Evolutionary conservation across 2,888 invertebrate species (phyloP).

Genomic region (Polyommatus iphigenia): DNA sequence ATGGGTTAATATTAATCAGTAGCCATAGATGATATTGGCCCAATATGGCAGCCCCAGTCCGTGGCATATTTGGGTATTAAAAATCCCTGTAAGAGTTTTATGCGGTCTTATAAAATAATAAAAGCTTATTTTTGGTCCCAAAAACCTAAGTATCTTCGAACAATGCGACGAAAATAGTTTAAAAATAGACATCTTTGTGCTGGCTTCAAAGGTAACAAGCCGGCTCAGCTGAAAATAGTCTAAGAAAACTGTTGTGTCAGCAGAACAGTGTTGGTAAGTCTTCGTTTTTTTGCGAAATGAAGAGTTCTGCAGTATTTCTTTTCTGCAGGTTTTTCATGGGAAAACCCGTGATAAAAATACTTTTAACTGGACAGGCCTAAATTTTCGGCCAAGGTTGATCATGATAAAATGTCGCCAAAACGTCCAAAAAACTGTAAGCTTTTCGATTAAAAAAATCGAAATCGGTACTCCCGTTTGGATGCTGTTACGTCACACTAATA

Average conservation of each 20-base stretch:
- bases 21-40: too few relatives aligned
- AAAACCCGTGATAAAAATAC: too few relatives aligned
- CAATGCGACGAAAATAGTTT: not conserved
- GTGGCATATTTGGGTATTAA: too few relatives aligned
- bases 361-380: too few relatives aligned
- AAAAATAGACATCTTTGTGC: constrained; percentile 3
- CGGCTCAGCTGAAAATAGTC: not conserved
- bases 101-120: not conserved
- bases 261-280: not conserved
- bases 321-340: not conserved
- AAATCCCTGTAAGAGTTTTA: not conserved
- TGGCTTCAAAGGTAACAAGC: constrained; percentile 3
- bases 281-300: not conserved
- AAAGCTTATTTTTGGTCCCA: not conserved
- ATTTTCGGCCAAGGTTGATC: too few relatives aligned
- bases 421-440: too few relatives aligned
- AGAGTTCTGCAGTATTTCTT: not conserved
- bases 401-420: too few relatives aligned
- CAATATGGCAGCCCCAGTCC: too few relatives aligned
- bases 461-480: too few relatives aligned
- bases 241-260: not conserved
- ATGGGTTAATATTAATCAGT: too few relatives aligned
- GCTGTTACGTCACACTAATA: too few relatives aligned
- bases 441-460: too few relatives aligned
- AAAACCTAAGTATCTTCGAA: not conserved